Evolutionary conservation across 2,113 vertebrate species (phyloP).

Genomic region (Ceyx melanurus): DNA sequence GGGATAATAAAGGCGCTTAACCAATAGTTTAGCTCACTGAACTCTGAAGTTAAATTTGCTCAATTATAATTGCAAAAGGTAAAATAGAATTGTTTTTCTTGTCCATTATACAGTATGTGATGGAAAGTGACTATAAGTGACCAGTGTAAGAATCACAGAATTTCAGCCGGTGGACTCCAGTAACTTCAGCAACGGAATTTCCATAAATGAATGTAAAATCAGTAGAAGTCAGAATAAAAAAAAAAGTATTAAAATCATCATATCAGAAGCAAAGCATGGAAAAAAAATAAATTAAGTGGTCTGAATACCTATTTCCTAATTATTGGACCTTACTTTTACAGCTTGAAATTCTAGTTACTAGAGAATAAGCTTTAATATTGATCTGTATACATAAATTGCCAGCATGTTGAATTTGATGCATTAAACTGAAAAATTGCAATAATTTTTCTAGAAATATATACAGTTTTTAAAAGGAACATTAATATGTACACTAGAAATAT

Average conservation of each 20-base stretch:
- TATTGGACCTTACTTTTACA: not conserved
- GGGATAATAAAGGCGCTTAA: not conserved
- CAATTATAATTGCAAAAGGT: not conserved
- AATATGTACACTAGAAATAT: not conserved
- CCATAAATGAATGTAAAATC: not conserved
- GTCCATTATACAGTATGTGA: not conserved
- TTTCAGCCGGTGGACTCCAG: not conserved
- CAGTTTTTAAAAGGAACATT: not conserved
- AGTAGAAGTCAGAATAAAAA: not conserved
- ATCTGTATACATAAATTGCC: not conserved
- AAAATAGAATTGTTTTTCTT: not conserved
- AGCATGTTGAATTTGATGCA: not conserved
- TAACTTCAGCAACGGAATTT: not conserved
- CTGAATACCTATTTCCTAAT: not conserved
- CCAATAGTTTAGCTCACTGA: not conserved
- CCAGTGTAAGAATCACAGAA: not conserved
- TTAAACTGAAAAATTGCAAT: not conserved
- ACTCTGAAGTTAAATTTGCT: not conserved
- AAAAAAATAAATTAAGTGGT: not conserved
- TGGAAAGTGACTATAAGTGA: not conserved
- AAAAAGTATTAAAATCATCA: not conserved
- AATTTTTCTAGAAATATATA: not conserved
- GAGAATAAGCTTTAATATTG: not conserved
- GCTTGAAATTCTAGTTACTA: not conserved
- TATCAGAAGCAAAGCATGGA: not conserved